Conservation (phyloP, 1,140 invertebrate species). For the Agraylea sexmaculata region DNA sequence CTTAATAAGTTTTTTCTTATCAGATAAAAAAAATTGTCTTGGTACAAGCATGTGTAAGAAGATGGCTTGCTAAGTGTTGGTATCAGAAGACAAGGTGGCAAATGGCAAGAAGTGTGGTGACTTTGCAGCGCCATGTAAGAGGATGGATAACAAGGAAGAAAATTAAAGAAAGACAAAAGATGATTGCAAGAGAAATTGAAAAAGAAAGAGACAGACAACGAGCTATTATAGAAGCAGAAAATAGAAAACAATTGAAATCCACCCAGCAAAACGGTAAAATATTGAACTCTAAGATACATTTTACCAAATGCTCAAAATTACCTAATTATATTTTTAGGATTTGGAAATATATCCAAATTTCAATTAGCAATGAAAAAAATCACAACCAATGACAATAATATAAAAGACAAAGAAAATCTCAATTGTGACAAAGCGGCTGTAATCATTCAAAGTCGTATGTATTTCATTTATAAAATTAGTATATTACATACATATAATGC, state of each 20-base stretch:
- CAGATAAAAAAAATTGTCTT: constrained; percentile 56
- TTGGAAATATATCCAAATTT: too few species aligned
- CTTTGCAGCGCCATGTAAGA: constrained; percentile 52
- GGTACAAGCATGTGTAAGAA: constrained; percentile 57
- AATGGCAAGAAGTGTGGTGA: constrained; percentile 52
- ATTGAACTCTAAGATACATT: neutral
- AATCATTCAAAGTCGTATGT: constrained; percentile 56
- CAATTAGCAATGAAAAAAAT: constrained; percentile 30
- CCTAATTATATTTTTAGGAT: constrained; percentile 1
- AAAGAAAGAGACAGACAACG: constrained; percentile 25
- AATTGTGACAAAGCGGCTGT: constrained; percentile 47
- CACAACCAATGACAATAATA: constrained; percentile 25
- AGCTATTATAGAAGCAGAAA: constrained; percentile 26
- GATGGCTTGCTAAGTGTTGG: constrained; percentile 54
- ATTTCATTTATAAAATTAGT: constrained; percentile 8
- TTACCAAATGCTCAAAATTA: neutral
- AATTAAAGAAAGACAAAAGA: constrained; percentile 32
- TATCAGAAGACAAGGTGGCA: constrained; percentile 47
- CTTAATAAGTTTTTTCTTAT: constrained; percentile 16
- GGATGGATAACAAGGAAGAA: constrained; percentile 49
- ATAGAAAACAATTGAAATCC: constrained; percentile 28
- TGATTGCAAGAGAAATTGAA: constrained; percentile 34
- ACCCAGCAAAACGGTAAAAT: constrained; percentile 14
- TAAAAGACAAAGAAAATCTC: constrained; percentile 35
- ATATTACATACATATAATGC: neutral